Conservation (phyloP, 53 echinoderm and acorn worm genomes). For the Echinometra lucunter region DNA sequence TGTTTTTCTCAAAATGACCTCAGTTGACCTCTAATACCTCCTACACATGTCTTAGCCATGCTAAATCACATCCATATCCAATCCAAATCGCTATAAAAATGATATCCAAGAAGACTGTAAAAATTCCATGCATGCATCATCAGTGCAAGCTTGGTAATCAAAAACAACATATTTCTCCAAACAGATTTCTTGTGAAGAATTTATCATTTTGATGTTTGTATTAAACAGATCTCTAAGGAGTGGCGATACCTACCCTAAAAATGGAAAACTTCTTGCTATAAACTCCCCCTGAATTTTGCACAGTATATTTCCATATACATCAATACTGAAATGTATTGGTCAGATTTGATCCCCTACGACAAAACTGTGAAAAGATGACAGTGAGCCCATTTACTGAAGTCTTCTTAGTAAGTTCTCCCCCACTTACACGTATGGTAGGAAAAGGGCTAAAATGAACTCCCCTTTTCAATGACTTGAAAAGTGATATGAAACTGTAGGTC, state of each 20-base stretch:
- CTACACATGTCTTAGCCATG: neutral
- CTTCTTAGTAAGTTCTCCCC: too few relatives aligned
- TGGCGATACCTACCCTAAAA: neutral
- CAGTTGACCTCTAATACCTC: neutral
- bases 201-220: neutral
- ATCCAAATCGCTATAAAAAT: neutral
- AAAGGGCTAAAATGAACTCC: too few relatives aligned
- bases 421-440: too few relatives aligned
- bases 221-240: neutral
- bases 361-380: too few relatives aligned
- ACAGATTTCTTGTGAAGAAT: neutral
- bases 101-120: neutral
- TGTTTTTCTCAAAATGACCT: neutral
- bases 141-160: neutral
- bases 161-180: neutral
- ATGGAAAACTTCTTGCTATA: neutral
- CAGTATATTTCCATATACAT: neutral
- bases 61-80: too few relatives aligned
- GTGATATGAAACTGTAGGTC: too few relatives aligned
- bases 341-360: too few relatives aligned
- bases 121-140: neutral
- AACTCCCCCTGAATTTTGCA: neutral
- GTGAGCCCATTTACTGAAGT: too few relatives aligned
- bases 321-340: too few relatives aligned
- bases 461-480: too few relatives aligned